Evolutionary conservation across 2,888 invertebrate genomes (phyloP).

Genomic region (Orthosia gracilis): DNA sequence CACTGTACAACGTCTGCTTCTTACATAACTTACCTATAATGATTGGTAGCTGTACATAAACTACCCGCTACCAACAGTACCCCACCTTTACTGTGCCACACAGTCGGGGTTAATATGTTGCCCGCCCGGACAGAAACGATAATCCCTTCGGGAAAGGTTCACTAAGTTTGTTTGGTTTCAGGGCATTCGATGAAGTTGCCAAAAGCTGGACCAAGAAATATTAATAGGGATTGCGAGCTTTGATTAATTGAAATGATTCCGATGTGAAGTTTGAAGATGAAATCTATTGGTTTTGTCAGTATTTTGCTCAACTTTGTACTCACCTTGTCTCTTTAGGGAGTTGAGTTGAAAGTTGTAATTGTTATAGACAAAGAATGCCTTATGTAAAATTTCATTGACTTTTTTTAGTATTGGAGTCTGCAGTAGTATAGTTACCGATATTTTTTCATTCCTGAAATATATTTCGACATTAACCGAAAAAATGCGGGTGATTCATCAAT

Average conservation of each 20-base stretch:
- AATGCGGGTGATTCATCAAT: too few species aligned
- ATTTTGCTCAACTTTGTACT: not conserved
- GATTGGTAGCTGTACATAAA: not conserved
- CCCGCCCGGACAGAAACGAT: constrained; percentile 52
- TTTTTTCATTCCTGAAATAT: not conserved
- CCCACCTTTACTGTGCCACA: constrained; percentile 18
- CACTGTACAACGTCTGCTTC: too few species aligned
- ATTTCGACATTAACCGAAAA: too few species aligned
- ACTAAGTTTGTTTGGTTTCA: constrained; percentile 61
- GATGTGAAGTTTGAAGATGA: constrained; percentile 21
- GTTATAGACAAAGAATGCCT: not conserved
- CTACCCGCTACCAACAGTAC: constrained; percentile 26
- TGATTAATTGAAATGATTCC: constrained; percentile 22
- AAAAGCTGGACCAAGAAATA: constrained; percentile 49
- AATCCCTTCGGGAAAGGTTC: constrained; percentile 59
- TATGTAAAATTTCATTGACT: not conserved
- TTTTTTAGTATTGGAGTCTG: not conserved
- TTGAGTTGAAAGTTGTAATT: constrained; percentile 11
- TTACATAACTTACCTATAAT: too few species aligned
- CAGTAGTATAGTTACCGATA: not conserved
- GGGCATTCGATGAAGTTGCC: constrained; percentile 44
- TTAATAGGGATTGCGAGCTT: constrained; percentile 50
- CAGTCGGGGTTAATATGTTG: constrained; percentile 58
- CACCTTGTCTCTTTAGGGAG: not conserved
- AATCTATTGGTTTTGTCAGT: constrained; percentile 37